Evolutionary conservation across 2,888 invertebrate species (phyloP).

Genomic region (Ernsta delagoae): DNA sequence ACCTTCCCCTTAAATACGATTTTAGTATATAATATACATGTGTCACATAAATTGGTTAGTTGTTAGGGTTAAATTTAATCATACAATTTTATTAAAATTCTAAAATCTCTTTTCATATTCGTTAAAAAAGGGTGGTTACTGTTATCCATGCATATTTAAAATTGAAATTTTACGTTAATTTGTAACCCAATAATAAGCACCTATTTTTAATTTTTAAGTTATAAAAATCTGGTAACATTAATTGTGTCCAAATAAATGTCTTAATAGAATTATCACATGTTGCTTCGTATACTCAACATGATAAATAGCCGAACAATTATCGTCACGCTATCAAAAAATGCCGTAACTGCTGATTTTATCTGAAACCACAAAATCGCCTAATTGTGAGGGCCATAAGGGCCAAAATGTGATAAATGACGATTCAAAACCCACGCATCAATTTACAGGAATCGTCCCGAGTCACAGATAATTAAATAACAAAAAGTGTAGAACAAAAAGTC

Average conservation of each 20-base stretch:
- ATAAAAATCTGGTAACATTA: too few species aligned
- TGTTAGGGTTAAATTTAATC: too few species aligned
- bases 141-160: too few species aligned
- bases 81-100: too few species aligned
- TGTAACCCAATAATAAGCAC: too few species aligned
- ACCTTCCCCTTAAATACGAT: too few species aligned
- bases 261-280: slow-evolving; percentile 33
- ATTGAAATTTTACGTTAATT: too few species aligned
- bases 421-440: slow-evolving; percentile 56
- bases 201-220: too few species aligned
- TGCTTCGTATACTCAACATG: slow-evolving; percentile 5
- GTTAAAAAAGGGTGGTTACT: too few species aligned
- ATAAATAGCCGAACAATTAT: slow-evolving; percentile 38
- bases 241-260: slow-evolving; percentile 4
- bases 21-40: too few species aligned
- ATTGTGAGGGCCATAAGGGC: slow-evolving; percentile 28
- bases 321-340: slow-evolving; percentile 39
- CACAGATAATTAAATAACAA: slow-evolving; percentile 78
- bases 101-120: too few species aligned
- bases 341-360: slow-evolving; percentile 41
- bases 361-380: slow-evolving; percentile 32
- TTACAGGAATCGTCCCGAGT: slow-evolving; percentile 63
- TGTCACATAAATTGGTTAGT: too few species aligned
- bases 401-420: slow-evolving; percentile 28
- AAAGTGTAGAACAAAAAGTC: slow-evolving; percentile 58